A percentile compares a stretch with the other conserved stretches of the same genome.
These are phyloP conservation scores for Henricia sp. DNA, from an alignment of 53 echinoderm and acorn worm species.

Conservation along the genomic window DNA sequence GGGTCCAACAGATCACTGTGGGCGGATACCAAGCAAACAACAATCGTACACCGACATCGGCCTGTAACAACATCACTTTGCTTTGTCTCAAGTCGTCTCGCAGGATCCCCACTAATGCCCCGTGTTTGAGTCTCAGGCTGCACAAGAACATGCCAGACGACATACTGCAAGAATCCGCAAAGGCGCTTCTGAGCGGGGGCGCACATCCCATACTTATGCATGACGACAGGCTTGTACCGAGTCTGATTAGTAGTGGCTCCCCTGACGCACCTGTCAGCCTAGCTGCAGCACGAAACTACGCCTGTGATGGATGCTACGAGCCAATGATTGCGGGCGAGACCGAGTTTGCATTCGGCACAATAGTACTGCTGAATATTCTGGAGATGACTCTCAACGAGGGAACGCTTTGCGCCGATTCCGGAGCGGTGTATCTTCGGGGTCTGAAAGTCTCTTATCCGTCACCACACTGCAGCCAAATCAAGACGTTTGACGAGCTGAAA, in stretches of 20 bases:
- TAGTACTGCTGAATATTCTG: constrained; percentile 5
- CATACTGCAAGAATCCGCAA: neutral
- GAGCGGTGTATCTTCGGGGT: constrained; percentile 17
- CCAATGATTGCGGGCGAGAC: constrained; percentile 18
- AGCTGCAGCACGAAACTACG: constrained; percentile 13
- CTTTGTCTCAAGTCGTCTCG: constrained; percentile 11
- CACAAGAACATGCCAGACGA: constrained; percentile 15
- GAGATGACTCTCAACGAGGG: constrained; percentile 17
- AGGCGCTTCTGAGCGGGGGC: constrained; percentile 22
- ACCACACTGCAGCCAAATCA: constrained; percentile 16
- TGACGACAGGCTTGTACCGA: constrained; percentile 15
- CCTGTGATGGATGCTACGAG: constrained; percentile 24
- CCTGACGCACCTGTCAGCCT: constrained; percentile 14
- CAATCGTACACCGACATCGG: neutral
- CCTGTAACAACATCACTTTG: constrained; percentile 10
- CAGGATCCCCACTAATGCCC: constrained; percentile 15
- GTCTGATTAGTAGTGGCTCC: constrained; percentile 9
- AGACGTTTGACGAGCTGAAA: constrained; percentile 11
- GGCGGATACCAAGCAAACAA: constrained; percentile 5
- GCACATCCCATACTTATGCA: constrained; percentile 20
- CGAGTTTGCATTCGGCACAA: constrained; percentile 15
- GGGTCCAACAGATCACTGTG: constrained; percentile 38
- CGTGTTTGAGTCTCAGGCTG: constrained; percentile 11
- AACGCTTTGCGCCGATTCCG: constrained; percentile 9
- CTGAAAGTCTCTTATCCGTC: constrained; percentile 11